Conservation (phyloP, 2,888 invertebrate species). For the Chironomus riparius region DNA sequence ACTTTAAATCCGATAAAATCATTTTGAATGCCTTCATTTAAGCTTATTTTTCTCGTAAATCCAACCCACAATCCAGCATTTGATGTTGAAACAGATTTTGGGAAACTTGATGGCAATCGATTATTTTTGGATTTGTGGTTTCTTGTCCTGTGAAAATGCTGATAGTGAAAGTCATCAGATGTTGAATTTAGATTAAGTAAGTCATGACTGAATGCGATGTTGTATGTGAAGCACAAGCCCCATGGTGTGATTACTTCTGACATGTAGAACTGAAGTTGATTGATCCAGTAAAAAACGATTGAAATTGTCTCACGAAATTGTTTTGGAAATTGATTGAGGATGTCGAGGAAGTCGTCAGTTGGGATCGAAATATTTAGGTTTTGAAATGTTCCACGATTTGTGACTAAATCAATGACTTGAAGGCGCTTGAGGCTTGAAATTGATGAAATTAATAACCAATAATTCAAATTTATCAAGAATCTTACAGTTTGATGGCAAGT, state of each 20-base stretch:
- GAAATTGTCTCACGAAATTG: background rate
- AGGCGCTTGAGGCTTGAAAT: background rate
- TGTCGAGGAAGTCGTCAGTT: background rate
- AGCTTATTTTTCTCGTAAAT: too few species aligned
- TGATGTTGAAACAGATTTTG: too few species aligned
- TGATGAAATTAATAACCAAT: background rate
- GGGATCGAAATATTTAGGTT: background rate
- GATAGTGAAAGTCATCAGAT: background rate
- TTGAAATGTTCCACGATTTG: background rate
- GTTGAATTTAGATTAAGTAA: background rate
- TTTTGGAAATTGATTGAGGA: background rate
- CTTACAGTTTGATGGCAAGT: background rate
- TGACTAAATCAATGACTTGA: background rate
- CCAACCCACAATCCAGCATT: too few species aligned
- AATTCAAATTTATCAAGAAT: too few species aligned
- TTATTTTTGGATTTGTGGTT: too few species aligned
- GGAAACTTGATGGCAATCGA: too few species aligned
- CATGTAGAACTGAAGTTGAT: background rate
- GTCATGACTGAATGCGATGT: background rate
- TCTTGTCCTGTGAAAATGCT: background rate
- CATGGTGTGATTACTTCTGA: background rate
- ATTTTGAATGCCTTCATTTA: too few species aligned
- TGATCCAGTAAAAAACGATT: background rate
- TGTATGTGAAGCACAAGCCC: background rate
- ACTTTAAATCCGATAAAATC: too few species aligned